Base-by-base conservation (phyloP, 2,888 invertebrate genomes). In the Hybos culiciformis region DNA sequence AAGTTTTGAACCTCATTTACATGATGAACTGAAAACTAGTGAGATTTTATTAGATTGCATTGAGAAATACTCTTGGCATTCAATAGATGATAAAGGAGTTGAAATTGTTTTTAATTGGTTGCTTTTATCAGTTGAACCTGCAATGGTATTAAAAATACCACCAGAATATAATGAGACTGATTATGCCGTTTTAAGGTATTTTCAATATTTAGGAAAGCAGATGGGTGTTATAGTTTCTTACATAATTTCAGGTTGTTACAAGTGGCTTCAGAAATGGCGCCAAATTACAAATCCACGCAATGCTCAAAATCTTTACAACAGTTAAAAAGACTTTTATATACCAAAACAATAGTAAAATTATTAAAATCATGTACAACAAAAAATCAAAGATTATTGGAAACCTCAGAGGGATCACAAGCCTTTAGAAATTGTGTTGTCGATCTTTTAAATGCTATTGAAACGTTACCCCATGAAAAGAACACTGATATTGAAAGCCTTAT, bases 21-120 rank as follows among this genome's bases (percentile, higher is more conserved):
- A 78, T 51, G 74, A 80, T 63, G 73, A 63, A 39, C 53, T 54
- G 8, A 59, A 59, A 43, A 61, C 60, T 8, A 56, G 58, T 42
- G 58, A 56, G 41, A 59, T 80, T 36, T 62, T 81, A 19, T 67
- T 70, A 31, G n/a, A n/a, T 29, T 75, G 78, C 48, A 73, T 77
- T 3, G 72, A 76, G 45, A 66, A 67, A 44, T 79, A 77, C 59
- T 70, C 77, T 2, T 83, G 83, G 83, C 67, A 74, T 47, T 58
- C 74, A 31, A 64, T 82, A 4, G 79, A 79, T 46, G 71, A 75
- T 12, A 57, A 62, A 18, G 69, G 72, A 24, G 75, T 78, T 53
- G 78, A 81, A 55, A 72, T 75, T 43, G 71, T 81, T 26, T 70
- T 80, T 51, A 79, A 80, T 58, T 83, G 83, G 83, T 78, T 80